Evolutionary conservation across 2,888 invertebrate genomes (phyloP).

Genomic region (Eilema griseolum): DNA sequence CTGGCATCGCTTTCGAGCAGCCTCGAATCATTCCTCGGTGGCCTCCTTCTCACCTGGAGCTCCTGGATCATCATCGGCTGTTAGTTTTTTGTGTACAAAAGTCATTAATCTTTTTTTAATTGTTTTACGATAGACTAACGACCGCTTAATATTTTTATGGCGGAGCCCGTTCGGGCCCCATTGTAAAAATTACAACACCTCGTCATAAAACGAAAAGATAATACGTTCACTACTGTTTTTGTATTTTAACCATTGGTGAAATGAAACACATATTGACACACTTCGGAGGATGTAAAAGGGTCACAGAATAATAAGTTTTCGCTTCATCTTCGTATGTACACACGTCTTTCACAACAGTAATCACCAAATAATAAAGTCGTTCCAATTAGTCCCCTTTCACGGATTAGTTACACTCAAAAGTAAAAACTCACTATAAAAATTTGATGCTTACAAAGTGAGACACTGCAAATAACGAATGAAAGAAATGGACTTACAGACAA

Average conservation of each 20-base stretch:
- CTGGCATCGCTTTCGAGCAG: constrained; percentile 76
- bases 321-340: constrained; percentile 65
- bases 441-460: constrained; percentile 72
- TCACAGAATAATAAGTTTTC: constrained; percentile 75
- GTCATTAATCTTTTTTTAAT: constrained; percentile 74
- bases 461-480: constrained; percentile 78
- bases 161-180: constrained; percentile 82
- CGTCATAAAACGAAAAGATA: constrained; percentile 70
- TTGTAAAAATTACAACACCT: constrained; percentile 75
- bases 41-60: constrained; percentile 64
- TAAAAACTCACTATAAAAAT: constrained; percentile 54
- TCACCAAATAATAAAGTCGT: constrained; percentile 39
- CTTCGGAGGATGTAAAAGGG: constrained; percentile 72
- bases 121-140: constrained; percentile 74
- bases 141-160: constrained; percentile 80
- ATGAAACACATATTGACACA: constrained; percentile 74
- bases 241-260: constrained; percentile 61
- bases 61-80: constrained; percentile 78
- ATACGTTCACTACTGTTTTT: constrained; percentile 58
- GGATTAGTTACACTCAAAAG: constrained; percentile 45
- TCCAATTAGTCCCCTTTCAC: constrained; percentile 28
- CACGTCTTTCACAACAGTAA: constrained; percentile 56
- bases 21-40: constrained; percentile 78
- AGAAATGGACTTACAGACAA: constrained; percentile 58
- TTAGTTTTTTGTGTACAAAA: constrained; percentile 66